Evolutionary conservation across 2,113 vertebrate species (phyloP).

Genomic region (Origma solitaria): DNA sequence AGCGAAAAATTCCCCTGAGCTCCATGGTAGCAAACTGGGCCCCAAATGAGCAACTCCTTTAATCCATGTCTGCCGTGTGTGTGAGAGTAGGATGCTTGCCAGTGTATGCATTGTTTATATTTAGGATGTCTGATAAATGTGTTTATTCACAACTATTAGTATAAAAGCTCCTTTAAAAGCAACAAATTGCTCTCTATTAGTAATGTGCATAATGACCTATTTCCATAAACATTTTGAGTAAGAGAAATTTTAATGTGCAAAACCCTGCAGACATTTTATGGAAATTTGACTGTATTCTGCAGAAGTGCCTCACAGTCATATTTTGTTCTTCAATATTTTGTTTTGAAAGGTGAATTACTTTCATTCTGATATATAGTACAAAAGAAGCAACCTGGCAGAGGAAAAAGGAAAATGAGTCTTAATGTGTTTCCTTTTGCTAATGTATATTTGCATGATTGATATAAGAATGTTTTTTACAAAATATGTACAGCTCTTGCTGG

Average conservation of each 20-base stretch:
- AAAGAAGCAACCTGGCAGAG: constrained; percentile 34
- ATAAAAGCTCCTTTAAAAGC: constrained; percentile 67
- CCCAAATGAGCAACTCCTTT: background rate
- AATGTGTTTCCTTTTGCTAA: constrained; percentile 48
- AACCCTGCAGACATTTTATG: constrained; percentile 73
- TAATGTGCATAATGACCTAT: constrained; percentile 69
- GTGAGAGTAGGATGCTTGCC: background rate
- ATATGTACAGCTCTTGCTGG: background rate
- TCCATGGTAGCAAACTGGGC: background rate
- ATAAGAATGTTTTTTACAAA: background rate
- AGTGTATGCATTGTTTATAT: constrained; percentile 40
- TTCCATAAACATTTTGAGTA: constrained; percentile 70
- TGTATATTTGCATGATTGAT: constrained; percentile 20
- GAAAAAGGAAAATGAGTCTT: constrained; percentile 45
- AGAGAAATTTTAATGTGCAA: constrained; percentile 68
- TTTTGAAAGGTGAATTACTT: constrained; percentile 63
- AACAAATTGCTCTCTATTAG: constrained; percentile 70
- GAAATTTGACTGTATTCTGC: constrained; percentile 57
- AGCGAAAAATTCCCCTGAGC: background rate
- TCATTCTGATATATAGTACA: constrained; percentile 30
- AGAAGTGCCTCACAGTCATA: constrained; percentile 47
- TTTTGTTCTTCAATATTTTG: constrained; percentile 64
- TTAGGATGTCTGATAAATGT: constrained; percentile 55
- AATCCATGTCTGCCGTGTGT: background rate
- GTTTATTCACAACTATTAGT: constrained; percentile 69